Evolutionary conservation across 92 coral and sea anemone species (phyloP).

Genomic region (Phymanthus crucifer): DNA sequence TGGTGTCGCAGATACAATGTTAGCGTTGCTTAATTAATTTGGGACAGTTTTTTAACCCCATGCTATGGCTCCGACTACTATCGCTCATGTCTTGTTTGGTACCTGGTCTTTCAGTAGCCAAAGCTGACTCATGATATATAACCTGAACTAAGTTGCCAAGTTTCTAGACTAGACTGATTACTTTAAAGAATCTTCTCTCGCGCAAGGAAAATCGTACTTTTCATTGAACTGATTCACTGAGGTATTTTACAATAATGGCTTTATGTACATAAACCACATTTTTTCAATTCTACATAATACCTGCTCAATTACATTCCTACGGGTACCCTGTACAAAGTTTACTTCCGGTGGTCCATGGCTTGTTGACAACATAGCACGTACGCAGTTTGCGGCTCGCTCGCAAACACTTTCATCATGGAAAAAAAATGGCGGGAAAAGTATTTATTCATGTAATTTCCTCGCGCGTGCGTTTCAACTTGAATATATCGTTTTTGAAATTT

Average conservation of each 20-base stretch:
- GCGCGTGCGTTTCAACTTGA: conserved; percentile 11
- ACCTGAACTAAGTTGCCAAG: too few relatives aligned
- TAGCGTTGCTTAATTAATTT: neutral
- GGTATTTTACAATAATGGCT: neutral
- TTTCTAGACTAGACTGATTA: neutral
- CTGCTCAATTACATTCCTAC: conserved; percentile 9
- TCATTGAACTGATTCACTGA: neutral
- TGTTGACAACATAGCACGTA: conserved; percentile 27
- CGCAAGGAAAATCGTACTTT: neutral
- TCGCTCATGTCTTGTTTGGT: too few relatives aligned
- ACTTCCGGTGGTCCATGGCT: conserved; percentile 18
- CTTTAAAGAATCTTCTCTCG: neutral
- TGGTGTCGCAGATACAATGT: neutral
- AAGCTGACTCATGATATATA: too few relatives aligned
- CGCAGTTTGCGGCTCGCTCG: neutral
- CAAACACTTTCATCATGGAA: neutral
- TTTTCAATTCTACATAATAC: neutral
- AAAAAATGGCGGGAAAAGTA: neutral
- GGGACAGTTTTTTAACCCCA: too few relatives aligned
- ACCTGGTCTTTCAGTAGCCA: too few relatives aligned
- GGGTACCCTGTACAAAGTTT: conserved; percentile 19
- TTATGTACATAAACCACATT: neutral
- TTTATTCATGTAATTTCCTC: neutral
- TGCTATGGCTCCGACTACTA: too few relatives aligned
- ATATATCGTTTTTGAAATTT: neutral